phyloP scores from a whole-genome alignment of 1,140 invertebrate genomes.

The Bathynomus jamesi region DNA sequence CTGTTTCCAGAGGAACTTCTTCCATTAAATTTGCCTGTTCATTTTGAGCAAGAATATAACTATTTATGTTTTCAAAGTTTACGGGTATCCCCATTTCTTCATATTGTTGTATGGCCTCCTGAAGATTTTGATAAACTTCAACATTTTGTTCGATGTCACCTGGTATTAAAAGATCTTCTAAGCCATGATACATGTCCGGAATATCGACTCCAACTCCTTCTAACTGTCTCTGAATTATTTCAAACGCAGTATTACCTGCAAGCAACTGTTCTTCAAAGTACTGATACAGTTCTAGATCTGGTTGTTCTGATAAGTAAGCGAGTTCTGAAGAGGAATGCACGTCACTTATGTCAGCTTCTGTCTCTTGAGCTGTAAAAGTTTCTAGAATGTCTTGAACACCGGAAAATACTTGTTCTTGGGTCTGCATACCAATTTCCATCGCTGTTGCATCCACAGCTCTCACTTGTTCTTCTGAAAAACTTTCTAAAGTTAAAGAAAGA shows the following conservation, averaged over 20 bases:
- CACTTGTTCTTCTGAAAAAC: not conserved
- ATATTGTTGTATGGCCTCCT: conserved; percentile 20
- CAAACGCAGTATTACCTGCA: conserved; percentile 19
- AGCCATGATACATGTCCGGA: conserved; percentile 10
- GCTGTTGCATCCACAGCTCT: not conserved
- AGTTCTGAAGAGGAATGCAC: conserved; percentile 29
- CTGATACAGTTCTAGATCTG: conserved; percentile 19
- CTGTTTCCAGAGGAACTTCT: conserved; percentile 19
- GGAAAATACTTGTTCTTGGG: not conserved
- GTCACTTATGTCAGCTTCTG: conserved; percentile 31
- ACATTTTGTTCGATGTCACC: conserved; percentile 25
- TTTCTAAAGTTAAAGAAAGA: not conserved
- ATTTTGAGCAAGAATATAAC: conserved; percentile 20
- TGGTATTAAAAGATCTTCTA: conserved; percentile 15
- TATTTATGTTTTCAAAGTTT: conserved; percentile 20
- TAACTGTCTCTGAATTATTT: conserved; percentile 19
- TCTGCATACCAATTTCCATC: not conserved
- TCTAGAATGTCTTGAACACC: conserved; percentile 18
- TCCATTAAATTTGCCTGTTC: conserved; percentile 20
- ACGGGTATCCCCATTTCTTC: conserved; percentile 21
- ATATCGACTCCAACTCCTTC: conserved; percentile 18
- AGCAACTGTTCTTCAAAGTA: conserved; percentile 10
- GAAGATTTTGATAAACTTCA: conserved; percentile 13
- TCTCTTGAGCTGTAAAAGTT: conserved; percentile 13
- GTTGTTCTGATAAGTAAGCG: conserved; percentile 16